These are phyloP conservation scores for Entomobrya proxima DNA, from an alignment of 2,888 invertebrate species.

Conservation along the genomic window DNA sequence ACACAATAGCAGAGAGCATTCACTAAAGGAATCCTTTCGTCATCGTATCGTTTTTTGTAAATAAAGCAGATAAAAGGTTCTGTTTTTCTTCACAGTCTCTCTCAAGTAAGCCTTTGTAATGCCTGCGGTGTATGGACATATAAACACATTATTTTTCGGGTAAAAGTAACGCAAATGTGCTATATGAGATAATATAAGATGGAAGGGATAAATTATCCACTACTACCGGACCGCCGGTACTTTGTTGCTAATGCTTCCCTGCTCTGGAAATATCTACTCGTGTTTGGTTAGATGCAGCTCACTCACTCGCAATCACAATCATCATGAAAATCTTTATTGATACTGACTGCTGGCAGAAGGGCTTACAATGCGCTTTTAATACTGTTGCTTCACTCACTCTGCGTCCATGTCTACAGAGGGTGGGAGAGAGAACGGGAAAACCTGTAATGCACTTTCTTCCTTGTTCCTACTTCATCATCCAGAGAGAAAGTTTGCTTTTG, in stretches of 20 bases:
- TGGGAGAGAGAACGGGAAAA: no score
- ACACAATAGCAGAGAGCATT: no score
- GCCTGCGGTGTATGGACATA: background rate
- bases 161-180: constrained; percentile 1
- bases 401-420: background rate
- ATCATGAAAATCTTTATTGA: constrained; percentile 59
- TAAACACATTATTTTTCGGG: no score
- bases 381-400: constrained; percentile 26
- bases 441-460: background rate
- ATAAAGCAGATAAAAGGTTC: background rate
- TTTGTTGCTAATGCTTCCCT: constrained; percentile 5
- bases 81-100: no score
- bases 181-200: constrained; percentile 9
- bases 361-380: background rate
- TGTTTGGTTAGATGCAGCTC: constrained; percentile 22
- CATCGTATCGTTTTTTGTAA: background rate
- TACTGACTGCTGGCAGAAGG: background rate
- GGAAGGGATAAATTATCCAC: constrained; percentile 31
- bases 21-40: background rate
- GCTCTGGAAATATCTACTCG: constrained; percentile 4
- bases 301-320: constrained; percentile 21
- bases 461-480: background rate
- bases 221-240: background rate
- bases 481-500: constrained; percentile 5
- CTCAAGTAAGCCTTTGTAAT: no score